These are phyloP conservation scores for Stigmatopora nigra DNA, from an alignment of 2,113 vertebrate species.

Conservation along the genomic window DNA sequence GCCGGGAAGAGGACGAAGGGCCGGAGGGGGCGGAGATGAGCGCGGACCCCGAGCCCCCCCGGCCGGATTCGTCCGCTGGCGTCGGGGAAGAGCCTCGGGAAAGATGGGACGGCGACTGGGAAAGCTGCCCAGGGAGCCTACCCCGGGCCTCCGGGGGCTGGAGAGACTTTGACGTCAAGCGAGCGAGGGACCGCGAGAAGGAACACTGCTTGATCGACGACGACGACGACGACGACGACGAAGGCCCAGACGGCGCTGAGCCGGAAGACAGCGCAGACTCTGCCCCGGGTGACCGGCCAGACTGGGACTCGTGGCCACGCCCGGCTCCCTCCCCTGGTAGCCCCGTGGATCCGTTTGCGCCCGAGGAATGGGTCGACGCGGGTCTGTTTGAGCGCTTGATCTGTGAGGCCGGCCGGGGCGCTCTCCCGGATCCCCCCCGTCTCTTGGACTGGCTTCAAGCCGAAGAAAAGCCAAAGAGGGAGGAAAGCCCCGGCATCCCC, in stretches of 20 bases:
- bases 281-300: slow-evolving; percentile 48
- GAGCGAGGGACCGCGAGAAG: slow-evolving; percentile 51
- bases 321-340: slow-evolving; percentile 23
- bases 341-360: slow-evolving; percentile 44
- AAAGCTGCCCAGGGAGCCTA: slow-evolving; percentile 39
- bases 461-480: slow-evolving; percentile 43
- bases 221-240: slow-evolving; percentile 26
- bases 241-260: slow-evolving; percentile 49
- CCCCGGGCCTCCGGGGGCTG: slow-evolving; percentile 23
- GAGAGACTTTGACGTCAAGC: slow-evolving; percentile 37
- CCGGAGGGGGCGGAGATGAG: slow-evolving; percentile 55
- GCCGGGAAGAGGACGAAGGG: slow-evolving; percentile 66
- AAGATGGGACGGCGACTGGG: slow-evolving; percentile 11
- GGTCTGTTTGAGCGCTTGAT: slow-evolving; percentile 49
- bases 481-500: slow-evolving; percentile 41
- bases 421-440: slow-evolving; percentile 38
- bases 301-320: slow-evolving; percentile 63
- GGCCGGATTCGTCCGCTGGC: slow-evolving; percentile 48
- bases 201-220: slow-evolving; percentile 60
- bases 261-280: slow-evolving; percentile 52
- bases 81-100: slow-evolving; percentile 50
- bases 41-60: slow-evolving; percentile 45
- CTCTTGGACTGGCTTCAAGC: neutral
- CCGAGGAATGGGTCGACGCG: slow-evolving; percentile 42
- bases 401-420: slow-evolving; percentile 43